Base-by-base conservation (phyloP, 2,888 invertebrate genomes). In the Aricia artaxerxes region DNA sequence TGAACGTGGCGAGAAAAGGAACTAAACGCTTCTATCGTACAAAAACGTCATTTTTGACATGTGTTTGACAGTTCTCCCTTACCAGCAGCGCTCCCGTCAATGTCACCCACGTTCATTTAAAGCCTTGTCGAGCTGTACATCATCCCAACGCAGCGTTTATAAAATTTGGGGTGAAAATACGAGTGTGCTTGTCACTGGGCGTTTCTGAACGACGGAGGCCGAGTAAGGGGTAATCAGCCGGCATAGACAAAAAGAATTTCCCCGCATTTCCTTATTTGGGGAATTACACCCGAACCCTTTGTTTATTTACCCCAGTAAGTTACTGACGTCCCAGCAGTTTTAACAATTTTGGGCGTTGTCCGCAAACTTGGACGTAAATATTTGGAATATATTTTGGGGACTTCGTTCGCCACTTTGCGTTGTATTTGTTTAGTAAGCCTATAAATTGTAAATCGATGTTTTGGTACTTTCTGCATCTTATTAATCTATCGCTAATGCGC, bases 191-290 rank as follows among this genome's bases (percentile, higher is more conserved):
- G 69, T 69, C 35, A 35, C 69, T 69, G 69, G 69, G 35, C 69
- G 35, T 69, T 69, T 69, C 69, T 16, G 35, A 35, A 69, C 35
- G 35, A 35, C 69, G 13, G 69, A 35, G 69, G 13, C 69, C 13
- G 69, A 13, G 11, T 1, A 57, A 38, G n/a, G 57, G 60, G 73
- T 84, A 85, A 86, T 86, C 77, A 79, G 73, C 77, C n/a, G 57
- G 60, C 77, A 73, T 84, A 83, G 82, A 84, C 85, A 85, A 83
- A 86, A 88, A 89, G 88, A 75, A 61, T 49, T 79, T 75, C 49
- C 44, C 78, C 57, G 57, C 73, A 87, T 84, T 83, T 85, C 85
- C 78, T 86, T 87, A 87, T 88, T 86, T 82, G 85, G 84, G 85
- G 87, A 85, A 87, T 87, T 87, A 84, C 83, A 81, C 84, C 83